A percentile compares a stretch with the other conserved stretches of the same genome.
Evolutionary conservation across 2,113 vertebrate genomes (phyloP).

Genomic region (Dunckerocampus dactyliophorus): DNA sequence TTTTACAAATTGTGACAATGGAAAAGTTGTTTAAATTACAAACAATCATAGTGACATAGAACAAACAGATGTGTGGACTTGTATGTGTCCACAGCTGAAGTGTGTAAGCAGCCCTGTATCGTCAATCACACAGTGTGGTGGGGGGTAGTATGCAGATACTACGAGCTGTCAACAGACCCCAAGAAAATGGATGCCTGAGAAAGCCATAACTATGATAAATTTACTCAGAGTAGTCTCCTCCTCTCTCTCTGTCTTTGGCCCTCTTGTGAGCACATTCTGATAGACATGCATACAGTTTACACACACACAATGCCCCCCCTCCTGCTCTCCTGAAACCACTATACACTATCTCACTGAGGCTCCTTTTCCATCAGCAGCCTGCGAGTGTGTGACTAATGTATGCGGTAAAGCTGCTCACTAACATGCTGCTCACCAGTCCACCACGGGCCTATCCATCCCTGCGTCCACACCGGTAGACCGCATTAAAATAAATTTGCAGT

Average conservation of each 20-base stretch:
- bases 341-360: conserved; percentile 75
- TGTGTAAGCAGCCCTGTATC: conserved; percentile 41
- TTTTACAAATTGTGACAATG: no score
- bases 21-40: no score
- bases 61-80: not conserved
- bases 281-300: conserved; percentile 62
- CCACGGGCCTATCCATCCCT: conserved; percentile 89
- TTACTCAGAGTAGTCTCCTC: conserved; percentile 62
- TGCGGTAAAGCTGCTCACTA: conserved; percentile 93
- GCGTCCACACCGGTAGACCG: conserved; percentile 76
- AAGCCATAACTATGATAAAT: conserved; percentile 99
- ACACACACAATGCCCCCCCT: conserved; percentile 24
- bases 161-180: conserved; percentile 83
- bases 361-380: conserved; percentile 51
- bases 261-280: conserved; percentile 51
- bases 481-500: conserved; percentile 77
- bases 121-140: conserved; percentile 53
- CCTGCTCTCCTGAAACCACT: conserved; percentile 54
- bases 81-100: conserved; percentile 32
- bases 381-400: conserved; percentile 88
- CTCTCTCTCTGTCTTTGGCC: conserved; percentile 28
- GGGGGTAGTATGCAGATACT: conserved; percentile 61
- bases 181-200: conserved; percentile 91
- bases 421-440: conserved; percentile 87
- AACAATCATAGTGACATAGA: not conserved